Conservation (phyloP, 2,888 invertebrate genomes). For the Pyrrhia umbra region DNA sequence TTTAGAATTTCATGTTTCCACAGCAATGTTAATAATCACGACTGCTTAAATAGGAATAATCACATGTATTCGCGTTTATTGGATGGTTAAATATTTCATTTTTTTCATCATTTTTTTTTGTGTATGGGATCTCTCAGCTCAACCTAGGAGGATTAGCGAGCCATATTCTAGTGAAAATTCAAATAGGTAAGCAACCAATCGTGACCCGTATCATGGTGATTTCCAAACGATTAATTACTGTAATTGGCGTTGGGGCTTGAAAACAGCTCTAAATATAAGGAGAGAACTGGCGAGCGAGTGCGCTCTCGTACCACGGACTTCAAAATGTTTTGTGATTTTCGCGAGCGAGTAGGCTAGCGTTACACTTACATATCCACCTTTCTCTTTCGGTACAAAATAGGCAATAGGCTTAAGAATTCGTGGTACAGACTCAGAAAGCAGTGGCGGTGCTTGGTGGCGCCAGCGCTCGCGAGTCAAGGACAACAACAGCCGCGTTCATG, state of each 20-base stretch:
- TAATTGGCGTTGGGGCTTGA: constrained; percentile 62
- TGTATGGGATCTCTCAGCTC: neutral
- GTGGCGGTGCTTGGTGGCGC: constrained; percentile 73
- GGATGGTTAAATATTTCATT: too few relatives aligned
- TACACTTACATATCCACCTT: constrained; percentile 58
- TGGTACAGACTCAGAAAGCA: constrained; percentile 58
- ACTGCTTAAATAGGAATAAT: constrained; percentile 24
- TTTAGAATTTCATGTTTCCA: constrained; percentile 31
- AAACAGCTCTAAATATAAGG: constrained; percentile 69
- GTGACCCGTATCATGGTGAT: constrained; percentile 71
- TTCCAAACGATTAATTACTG: constrained; percentile 73
- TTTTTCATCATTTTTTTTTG: too few relatives aligned
- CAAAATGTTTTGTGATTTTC: constrained; percentile 58
- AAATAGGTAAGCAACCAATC: constrained; percentile 66
- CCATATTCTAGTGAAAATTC: too few relatives aligned
- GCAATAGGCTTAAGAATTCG: constrained; percentile 67
- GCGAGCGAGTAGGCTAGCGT: constrained; percentile 63
- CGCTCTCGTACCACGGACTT: constrained; percentile 50
- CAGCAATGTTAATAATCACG: constrained; percentile 5
- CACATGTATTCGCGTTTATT: constrained; percentile 18
- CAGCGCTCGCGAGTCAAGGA: constrained; percentile 80
- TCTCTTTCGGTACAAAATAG: constrained; percentile 71
- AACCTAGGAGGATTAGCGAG: too few relatives aligned
- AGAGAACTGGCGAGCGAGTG: constrained; percentile 52
- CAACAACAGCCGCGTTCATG: constrained; percentile 68